These are phyloP conservation scores for Sylvicapra grimmia DNA, from an alignment of 2,113 vertebrate genomes.

Conservation along the genomic window DNA sequence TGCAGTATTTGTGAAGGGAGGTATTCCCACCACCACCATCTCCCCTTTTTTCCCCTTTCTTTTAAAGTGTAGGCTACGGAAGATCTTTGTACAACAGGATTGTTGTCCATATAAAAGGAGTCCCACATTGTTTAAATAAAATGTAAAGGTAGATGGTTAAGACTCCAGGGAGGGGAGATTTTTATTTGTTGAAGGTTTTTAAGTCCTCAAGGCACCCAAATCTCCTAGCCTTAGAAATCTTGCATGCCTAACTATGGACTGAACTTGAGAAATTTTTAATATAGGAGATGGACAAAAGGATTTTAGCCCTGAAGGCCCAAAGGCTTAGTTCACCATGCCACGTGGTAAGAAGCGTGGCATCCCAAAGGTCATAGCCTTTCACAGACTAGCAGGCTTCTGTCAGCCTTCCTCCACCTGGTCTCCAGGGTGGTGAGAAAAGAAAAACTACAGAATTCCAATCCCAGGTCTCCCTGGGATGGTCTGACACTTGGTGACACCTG, in stretches of 20 bases:
- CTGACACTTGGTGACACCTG: not conserved
- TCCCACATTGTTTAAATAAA: slow-evolving; percentile 49
- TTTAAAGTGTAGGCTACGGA: slow-evolving; percentile 15
- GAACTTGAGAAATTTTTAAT: slow-evolving; percentile 49
- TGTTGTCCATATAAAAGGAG: slow-evolving; percentile 45
- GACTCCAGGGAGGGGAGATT: slow-evolving; percentile 34
- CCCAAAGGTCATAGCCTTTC: not conserved
- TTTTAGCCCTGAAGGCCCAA: slow-evolving; percentile 25
- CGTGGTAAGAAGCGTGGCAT: not conserved
- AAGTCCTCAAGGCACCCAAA: slow-evolving; percentile 54
- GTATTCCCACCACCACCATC: not conserved
- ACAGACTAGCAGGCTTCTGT: not conserved
- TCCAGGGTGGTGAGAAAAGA: not conserved
- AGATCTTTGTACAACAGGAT: slow-evolving; percentile 37
- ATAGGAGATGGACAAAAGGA: not conserved
- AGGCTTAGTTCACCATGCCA: not conserved
- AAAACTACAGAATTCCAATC: not conserved
- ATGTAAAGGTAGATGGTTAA: slow-evolving; percentile 40
- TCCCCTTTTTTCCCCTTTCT: not conserved
- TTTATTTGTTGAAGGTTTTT: slow-evolving; percentile 63
- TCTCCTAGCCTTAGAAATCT: slow-evolving; percentile 40
- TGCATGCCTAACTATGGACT: not conserved
- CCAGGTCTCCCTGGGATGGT: not conserved
- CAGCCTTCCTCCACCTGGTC: not conserved
- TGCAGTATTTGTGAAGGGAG: slow-evolving; percentile 10